phyloP scores from a whole-genome alignment of 2,797 vertebrate genomes.

The Danio tinwini region DNA sequence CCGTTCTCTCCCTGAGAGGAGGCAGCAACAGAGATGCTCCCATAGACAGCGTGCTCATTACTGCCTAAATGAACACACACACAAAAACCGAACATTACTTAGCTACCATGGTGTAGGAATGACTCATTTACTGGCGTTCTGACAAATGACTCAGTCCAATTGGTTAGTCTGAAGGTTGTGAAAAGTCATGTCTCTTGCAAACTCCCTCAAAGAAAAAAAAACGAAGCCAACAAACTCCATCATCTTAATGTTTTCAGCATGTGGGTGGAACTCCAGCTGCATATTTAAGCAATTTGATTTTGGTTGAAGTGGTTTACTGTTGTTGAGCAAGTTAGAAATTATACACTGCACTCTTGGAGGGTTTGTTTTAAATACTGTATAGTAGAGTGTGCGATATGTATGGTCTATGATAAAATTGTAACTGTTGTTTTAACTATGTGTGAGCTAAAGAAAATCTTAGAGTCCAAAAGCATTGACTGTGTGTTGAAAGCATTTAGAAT shows the following conservation, averaged over 20 bases:
- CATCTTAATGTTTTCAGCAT: background rate
- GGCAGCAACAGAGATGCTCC: conserved; percentile 83
- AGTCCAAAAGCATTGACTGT: no score
- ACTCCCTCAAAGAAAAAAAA: background rate
- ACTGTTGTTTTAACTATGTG: no score
- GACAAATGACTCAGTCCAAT: background rate
- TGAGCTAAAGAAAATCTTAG: no score
- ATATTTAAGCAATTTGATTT: background rate
- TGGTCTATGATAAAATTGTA: no score
- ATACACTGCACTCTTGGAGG: background rate
- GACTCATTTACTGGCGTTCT: conserved; percentile 7
- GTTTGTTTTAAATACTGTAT: background rate
- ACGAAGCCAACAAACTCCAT: background rate
- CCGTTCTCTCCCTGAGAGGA: conserved; percentile 84
- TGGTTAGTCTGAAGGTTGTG: background rate
- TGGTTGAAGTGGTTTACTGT: background rate
- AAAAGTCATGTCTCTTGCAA: background rate
- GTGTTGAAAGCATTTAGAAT: no score
- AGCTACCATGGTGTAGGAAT: background rate
- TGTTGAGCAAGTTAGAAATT: background rate
- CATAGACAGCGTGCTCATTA: conserved; percentile 82
- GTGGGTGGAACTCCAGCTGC: background rate
- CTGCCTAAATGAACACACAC: conserved; percentile 72
- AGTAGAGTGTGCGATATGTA: no score
- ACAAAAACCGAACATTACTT: conserved; percentile 45